Evolutionary conservation across 30 jellyfish, hydroid and myxozoan genomes (phyloP).

Genomic region (Haliclystus octoradiatus): DNA sequence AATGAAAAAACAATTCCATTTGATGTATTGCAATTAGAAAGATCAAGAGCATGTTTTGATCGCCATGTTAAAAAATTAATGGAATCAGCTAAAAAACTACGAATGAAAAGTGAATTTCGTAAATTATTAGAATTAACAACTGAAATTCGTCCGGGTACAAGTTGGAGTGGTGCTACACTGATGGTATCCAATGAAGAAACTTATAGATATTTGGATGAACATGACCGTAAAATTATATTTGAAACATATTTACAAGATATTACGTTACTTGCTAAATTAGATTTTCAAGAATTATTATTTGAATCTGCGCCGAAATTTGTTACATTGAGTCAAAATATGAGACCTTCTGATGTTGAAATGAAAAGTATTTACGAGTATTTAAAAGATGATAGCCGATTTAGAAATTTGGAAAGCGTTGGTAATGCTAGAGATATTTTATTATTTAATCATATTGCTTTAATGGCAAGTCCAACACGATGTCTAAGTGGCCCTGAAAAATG

Average conservation of each 20-base stretch:
- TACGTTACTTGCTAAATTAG: constrained; percentile 79
- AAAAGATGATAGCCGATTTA: constrained; percentile 69
- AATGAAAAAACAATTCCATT: constrained; percentile 73
- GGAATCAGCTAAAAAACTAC: constrained; percentile 81
- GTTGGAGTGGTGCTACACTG: constrained; percentile 95
- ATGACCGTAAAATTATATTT: constrained; percentile 77
- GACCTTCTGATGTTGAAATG: constrained; percentile 94
- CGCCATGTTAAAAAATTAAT: constrained; percentile 83
- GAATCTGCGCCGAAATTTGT: constrained; percentile 90
- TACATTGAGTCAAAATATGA: constrained; percentile 55
- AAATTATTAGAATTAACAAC: constrained; percentile 69
- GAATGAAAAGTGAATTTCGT: constrained; percentile 84
- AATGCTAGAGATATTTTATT: constrained; percentile 88
- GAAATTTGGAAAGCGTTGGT: constrained; percentile 80
- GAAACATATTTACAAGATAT: constrained; percentile 81
- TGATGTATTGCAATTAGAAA: constrained; percentile 73
- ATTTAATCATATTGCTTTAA: constrained; percentile 91
- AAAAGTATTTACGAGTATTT: constrained; percentile 55
- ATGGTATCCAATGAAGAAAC: constrained; percentile 75
- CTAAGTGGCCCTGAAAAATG: constrained; percentile 97
- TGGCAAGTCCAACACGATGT: constrained; percentile 96
- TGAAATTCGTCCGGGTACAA: constrained; percentile 90
- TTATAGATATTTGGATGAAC: constrained; percentile 74
- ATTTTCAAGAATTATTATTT: constrained; percentile 87
- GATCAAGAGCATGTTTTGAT: constrained; percentile 97